A percentile compares a stretch with the other conserved stretches of the same genome.
Evolutionary conservation across 2,797 vertebrate species (phyloP).

Genomic region (Mormyrus proboscirostris): DNA sequence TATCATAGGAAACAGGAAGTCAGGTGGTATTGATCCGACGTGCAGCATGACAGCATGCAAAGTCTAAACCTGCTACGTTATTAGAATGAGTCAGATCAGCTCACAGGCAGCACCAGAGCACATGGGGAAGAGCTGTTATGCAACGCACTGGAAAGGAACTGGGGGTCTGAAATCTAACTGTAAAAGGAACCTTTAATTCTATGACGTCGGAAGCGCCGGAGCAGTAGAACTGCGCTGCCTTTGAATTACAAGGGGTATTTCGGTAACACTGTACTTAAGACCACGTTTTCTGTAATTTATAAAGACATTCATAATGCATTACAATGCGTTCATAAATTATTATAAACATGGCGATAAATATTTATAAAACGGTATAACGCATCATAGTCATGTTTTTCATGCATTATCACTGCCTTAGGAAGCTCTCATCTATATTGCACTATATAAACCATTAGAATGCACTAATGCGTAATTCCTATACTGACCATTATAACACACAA

Average conservation of each 20-base stretch:
- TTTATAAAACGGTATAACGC: not conserved
- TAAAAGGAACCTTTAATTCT: conserved; percentile 1
- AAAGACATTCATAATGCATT: not conserved
- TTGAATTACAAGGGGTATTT: not conserved
- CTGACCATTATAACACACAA: not conserved
- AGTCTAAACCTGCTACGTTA: not conserved
- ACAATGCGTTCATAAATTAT: not conserved
- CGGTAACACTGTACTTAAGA: not conserved
- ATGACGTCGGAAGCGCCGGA: not conserved
- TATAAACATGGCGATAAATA: not conserved
- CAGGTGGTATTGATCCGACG: not conserved
- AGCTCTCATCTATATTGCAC: not conserved
- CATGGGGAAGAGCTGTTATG: not conserved
- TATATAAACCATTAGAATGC: not conserved
- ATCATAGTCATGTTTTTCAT: not conserved
- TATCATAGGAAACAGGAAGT: not conserved
- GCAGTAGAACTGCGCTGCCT: not conserved
- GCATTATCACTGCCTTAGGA: not conserved
- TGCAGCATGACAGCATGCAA: not conserved
- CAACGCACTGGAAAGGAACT: not conserved
- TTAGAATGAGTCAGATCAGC: not conserved
- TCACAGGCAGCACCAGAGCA: not conserved
- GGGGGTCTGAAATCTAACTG: not conserved
- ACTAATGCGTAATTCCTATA: not conserved
- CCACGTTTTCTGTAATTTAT: not conserved